A percentile compares a stretch with the other conserved stretches of the same genome.
Conservation (phyloP, 2,888 invertebrate species). For the Agriopis aurantiaria region DNA sequence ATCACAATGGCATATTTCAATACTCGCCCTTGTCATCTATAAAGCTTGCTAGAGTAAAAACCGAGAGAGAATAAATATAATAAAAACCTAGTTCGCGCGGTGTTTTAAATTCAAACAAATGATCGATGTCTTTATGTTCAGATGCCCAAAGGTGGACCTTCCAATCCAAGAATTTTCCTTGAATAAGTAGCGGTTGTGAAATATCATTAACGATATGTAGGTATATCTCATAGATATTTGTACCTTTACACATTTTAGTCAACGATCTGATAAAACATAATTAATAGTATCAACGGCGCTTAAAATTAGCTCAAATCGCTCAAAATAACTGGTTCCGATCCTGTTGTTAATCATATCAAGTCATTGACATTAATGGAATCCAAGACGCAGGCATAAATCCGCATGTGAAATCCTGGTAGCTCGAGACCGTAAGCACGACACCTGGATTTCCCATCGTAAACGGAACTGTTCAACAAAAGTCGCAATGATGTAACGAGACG, state of each 20-base stretch:
- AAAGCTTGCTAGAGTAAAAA: constrained; percentile 6
- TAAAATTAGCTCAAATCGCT: constrained; percentile 22
- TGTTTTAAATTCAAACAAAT: constrained; percentile 20
- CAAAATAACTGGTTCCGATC: constrained; percentile 30
- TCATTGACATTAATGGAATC: constrained; percentile 53
- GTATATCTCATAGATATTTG: constrained; percentile 4
- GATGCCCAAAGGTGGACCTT: constrained; percentile 18
- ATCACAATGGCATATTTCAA: constrained; percentile 44
- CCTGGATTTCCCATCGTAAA: constrained; percentile 66
- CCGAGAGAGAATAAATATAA: constrained; percentile 21
- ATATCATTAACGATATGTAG: constrained; percentile 11
- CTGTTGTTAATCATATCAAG: constrained; percentile 41
- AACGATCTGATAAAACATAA: constrained; percentile 15
- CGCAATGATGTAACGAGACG: constrained; percentile 57
- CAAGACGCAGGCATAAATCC: constrained; percentile 41
- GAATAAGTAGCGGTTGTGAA: constrained; percentile 22
- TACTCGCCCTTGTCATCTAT: constrained; percentile 28
- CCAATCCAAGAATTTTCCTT: constrained; percentile 17
- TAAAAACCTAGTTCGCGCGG: constrained; percentile 6
- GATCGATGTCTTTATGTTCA: constrained; percentile 4
- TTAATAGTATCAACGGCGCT: constrained; percentile 16
- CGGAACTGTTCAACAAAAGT: constrained; percentile 65
- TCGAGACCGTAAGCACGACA: constrained; percentile 47
- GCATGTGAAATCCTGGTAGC: constrained; percentile 53
- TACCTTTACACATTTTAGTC: neutral